Evolutionary conservation across 2,113 vertebrate genomes (phyloP), one percentile per base, ranked within the genome.

Genomic region (Thamnophis sirtalis): DNA sequence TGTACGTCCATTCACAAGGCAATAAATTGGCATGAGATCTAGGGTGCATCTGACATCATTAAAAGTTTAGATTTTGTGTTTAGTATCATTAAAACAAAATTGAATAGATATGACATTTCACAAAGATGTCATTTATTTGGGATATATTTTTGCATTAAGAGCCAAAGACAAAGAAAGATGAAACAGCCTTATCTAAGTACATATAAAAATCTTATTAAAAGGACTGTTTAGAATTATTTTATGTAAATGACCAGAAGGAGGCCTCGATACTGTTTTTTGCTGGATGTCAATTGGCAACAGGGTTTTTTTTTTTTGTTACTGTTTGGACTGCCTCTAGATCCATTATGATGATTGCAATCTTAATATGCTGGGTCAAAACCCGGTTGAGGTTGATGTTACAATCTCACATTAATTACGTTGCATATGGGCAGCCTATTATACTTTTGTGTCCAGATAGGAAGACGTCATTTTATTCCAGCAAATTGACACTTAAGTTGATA

Each of bases 361-460:
- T 95, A 96, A 95, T 95, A 95, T 95, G 92, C 91, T 96, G 95
- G 90, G 94, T 96, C 94, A 95, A 95, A 94, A 86, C 93, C 93
- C 89, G 85, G 93, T 93, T 92, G 85, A 80, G 92, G 15, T 94
- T 94, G 92, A 90, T 93, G 93, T 96, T 85, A 95, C 94, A 95
- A 94, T 94, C 89, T 94, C 89, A 94, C 96, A 94, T 94, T 94
- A 96, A 96, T 95, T 93, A 95, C 93, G 58, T 91, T 94, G 21
- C 89, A 89, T 90, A 92, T 89, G 51, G 73, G 88, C 88, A 96
- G 93, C 91, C 93, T 92, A 94, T 63, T 91, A 96, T 86, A 73
- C 7, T 55, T 88, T 93, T 92, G 33, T 95, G 93, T 92, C 91
- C 90, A 0, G 90, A 91, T 0, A 96, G 95, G 95, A 97, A 96